A percentile compares a stretch with the other conserved stretches of the same genome.
Conservation (phyloP, 2,797 vertebrate genomes). For the Sphenopsis melanotis region DNA sequence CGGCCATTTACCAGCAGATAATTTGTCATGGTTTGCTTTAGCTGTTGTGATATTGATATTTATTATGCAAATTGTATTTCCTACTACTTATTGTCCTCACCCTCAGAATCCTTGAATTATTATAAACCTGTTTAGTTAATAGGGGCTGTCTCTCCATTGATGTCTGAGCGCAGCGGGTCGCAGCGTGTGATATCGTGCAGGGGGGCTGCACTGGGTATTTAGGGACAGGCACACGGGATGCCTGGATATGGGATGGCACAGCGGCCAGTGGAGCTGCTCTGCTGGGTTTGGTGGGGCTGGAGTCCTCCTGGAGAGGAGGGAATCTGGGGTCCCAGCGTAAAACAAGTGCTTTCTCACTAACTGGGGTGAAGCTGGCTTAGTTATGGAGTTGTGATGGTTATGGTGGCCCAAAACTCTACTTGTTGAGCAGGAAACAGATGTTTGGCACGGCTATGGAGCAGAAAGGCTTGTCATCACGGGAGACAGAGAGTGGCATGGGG, state of each 20-base stretch:
- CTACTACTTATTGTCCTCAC: slow-evolving; percentile 73
- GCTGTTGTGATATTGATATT: slow-evolving; percentile 77
- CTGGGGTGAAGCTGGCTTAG: neutral
- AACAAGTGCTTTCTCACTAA: neutral
- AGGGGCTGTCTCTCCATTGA: slow-evolving; percentile 53
- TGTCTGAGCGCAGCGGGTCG: slow-evolving; percentile 51
- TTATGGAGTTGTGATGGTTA: accelerated
- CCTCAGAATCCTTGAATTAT: slow-evolving; percentile 72
- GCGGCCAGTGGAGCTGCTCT: neutral
- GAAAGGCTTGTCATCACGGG: neutral
- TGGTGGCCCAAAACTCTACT: neutral
- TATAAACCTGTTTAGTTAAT: slow-evolving; percentile 73
- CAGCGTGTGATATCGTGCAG: neutral
- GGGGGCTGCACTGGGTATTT: slow-evolving; percentile 30
- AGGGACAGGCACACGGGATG: neutral
- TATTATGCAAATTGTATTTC: slow-evolving; percentile 80
- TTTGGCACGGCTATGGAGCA: neutral
- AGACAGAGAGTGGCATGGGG: neutral
- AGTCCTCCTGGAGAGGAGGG: neutral
- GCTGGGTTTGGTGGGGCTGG: neutral
- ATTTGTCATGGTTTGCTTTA: slow-evolving; percentile 77
- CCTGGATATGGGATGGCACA: neutral
- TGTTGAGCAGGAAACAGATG: neutral
- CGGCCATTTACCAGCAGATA: slow-evolving; percentile 70
- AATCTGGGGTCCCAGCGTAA: accelerated